Evolutionary conservation across 2,888 invertebrate genomes (phyloP).

Genomic region (Baccha elongata): DNA sequence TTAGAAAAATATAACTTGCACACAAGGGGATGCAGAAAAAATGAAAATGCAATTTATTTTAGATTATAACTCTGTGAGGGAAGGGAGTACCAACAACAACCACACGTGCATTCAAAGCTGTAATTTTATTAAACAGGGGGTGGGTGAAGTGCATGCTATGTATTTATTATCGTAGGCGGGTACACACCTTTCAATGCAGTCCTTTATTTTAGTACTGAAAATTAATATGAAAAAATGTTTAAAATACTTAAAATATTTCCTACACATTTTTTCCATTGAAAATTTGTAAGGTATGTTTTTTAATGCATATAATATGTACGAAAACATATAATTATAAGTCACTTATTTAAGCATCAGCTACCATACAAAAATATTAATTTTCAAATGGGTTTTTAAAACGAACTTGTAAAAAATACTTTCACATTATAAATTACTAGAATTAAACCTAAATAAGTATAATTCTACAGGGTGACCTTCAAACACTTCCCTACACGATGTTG

Average conservation of each 20-base stretch:
- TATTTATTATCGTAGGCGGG: neutral
- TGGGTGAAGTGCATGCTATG: neutral
- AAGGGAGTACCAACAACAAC: too few relatives aligned
- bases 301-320: slow-evolving; percentile 10
- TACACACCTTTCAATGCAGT: neutral
- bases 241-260: neutral
- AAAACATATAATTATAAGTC: neutral
- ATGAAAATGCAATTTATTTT: slow-evolving; percentile 21
- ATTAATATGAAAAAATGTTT: neutral
- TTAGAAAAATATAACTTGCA: neutral
- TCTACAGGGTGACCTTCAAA: too few relatives aligned
- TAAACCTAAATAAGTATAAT: too few relatives aligned
- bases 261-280: slow-evolving; percentile 40
- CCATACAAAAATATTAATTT: neutral
- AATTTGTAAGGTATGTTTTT: slow-evolving; percentile 37
- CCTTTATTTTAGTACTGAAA: slow-evolving; percentile 2
- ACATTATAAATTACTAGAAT: too few relatives aligned
- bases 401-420: neutral
- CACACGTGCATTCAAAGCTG: neutral
- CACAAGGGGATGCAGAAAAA: slow-evolving; percentile 1
- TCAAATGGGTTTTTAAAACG: neutral
- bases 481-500: too few relatives aligned
- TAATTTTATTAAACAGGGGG: neutral
- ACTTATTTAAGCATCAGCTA: too few relatives aligned
- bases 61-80: neutral